Conservation (phyloP, 2,888 invertebrate genomes). For the Callyntrura guangdongensis region DNA sequence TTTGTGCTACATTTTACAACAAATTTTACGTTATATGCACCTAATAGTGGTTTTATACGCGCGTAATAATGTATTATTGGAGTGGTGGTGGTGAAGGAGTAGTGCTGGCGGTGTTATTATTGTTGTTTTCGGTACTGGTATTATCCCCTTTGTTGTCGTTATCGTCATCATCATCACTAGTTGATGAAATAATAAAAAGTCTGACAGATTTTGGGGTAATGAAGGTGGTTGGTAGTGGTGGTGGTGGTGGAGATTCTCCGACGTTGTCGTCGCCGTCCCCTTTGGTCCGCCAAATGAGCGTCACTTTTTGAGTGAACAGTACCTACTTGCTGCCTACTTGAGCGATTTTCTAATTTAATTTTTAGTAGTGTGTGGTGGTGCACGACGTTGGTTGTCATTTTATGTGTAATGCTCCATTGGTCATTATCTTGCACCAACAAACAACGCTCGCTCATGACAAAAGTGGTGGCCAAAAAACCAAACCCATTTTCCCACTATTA, state of each 20-base stretch:
- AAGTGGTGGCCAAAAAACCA: not conserved
- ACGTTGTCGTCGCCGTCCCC: not conserved
- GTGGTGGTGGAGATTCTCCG: not conserved
- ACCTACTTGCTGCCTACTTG: not conserved
- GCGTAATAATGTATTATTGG: slow-evolving; percentile 25
- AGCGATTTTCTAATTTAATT: slow-evolving; percentile 36
- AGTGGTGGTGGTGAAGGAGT: not conserved
- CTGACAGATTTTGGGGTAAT: slow-evolving; percentile 29
- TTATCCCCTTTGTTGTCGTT: not conserved
- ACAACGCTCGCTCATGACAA: not conserved
- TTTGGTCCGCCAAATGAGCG: slow-evolving; percentile 61
- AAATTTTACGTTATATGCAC: not conserved
- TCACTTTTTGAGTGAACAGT: too few species aligned
- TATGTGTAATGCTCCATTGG: slow-evolving; percentile 29
- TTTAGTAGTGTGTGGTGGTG: not conserved
- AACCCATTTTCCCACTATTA: slow-evolving; percentile 32
- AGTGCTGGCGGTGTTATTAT: not conserved
- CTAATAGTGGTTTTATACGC: not conserved
- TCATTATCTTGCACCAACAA: not conserved
- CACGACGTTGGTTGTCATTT: slow-evolving; percentile 13
- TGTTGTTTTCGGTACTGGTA: slow-evolving; percentile 3
- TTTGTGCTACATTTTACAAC: slow-evolving; percentile 29
- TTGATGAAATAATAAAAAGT: slow-evolving; percentile 12
- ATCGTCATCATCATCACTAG: not conserved
- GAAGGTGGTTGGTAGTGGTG: not conserved